Percentiles rank a stretch among this genome's conserved stretches.
phyloP scores from a whole-genome alignment of 1,140 invertebrate genomes.

The Dufourea novaeangliae region DNA sequence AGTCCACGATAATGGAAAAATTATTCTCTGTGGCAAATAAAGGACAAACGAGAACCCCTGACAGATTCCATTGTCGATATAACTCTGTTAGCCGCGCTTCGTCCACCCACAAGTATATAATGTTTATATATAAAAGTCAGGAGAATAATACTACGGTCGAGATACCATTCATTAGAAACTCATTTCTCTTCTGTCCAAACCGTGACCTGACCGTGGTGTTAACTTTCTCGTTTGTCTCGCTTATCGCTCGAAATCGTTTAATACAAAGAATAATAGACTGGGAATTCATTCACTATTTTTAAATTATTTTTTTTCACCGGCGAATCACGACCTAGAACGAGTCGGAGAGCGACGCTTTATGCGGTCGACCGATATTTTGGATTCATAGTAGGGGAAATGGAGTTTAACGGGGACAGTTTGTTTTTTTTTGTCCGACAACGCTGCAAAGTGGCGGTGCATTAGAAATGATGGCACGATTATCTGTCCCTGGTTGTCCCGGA shows the following conservation, averaged over 20 bases:
- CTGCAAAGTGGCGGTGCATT: slow-evolving; percentile 48
- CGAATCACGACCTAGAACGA: too few species aligned
- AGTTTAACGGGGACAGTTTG: too few species aligned
- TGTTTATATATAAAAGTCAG: slow-evolving; percentile 1
- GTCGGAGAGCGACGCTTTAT: too few species aligned
- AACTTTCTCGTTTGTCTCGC: too few species aligned
- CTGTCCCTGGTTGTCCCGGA: slow-evolving; percentile 61
- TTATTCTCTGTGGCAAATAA: slow-evolving; percentile 28
- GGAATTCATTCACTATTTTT: too few species aligned
- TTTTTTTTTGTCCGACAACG: not conserved
- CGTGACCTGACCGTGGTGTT: too few species aligned
- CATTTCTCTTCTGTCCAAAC: not conserved
- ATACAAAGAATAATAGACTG: too few species aligned
- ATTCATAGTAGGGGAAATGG: too few species aligned
- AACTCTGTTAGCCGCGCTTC: not conserved
- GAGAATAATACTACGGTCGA: slow-evolving; percentile 1
- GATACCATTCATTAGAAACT: not conserved
- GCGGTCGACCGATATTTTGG: too few species aligned
- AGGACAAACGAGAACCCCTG: slow-evolving; percentile 33
- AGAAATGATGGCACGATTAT: slow-evolving; percentile 69
- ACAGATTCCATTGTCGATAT: slow-evolving; percentile 33
- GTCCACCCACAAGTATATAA: too few species aligned
- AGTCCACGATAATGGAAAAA: slow-evolving; percentile 20
- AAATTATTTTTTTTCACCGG: too few species aligned
- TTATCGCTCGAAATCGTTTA: too few species aligned